Percentiles rank a stretch among this genome's conserved stretches.
Conservation (phyloP, 2,888 invertebrate species). For the Globia sparganii region DNA sequence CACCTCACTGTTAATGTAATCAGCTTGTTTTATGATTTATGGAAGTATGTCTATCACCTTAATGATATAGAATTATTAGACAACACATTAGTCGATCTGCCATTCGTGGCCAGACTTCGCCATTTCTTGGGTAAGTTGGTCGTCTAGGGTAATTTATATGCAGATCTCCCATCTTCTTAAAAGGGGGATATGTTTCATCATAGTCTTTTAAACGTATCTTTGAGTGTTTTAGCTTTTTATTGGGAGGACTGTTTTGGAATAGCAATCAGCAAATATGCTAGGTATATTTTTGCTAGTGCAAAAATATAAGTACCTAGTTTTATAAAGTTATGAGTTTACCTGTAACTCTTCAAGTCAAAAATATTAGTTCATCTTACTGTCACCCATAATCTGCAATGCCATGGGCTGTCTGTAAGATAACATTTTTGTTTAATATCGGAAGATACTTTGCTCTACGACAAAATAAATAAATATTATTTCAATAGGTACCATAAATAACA, state of each 20-base stretch:
- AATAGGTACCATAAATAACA: conserved; percentile 57
- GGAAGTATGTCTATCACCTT: background rate
- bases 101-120: background rate
- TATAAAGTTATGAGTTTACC: background rate
- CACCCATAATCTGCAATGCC: background rate
- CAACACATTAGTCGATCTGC: background rate
- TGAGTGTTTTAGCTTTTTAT: background rate
- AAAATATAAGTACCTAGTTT: background rate
- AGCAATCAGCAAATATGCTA: too few species aligned
- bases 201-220: background rate
- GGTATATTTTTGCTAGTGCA: too few species aligned
- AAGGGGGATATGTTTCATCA: background rate
- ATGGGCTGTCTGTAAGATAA: background rate
- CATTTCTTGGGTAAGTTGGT: background rate
- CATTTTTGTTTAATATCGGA: background rate
- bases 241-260: background rate
- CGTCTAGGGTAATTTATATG: background rate
- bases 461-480: conserved; percentile 38
- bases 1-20: background rate
- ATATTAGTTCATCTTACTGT: background rate
- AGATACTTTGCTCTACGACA: background rate
- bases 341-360: background rate
- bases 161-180: background rate
- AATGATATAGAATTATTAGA: background rate
- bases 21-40: background rate